Base-by-base conservation (phyloP, 2,797 vertebrate genomes). In the Pangasius macronema region DNA sequence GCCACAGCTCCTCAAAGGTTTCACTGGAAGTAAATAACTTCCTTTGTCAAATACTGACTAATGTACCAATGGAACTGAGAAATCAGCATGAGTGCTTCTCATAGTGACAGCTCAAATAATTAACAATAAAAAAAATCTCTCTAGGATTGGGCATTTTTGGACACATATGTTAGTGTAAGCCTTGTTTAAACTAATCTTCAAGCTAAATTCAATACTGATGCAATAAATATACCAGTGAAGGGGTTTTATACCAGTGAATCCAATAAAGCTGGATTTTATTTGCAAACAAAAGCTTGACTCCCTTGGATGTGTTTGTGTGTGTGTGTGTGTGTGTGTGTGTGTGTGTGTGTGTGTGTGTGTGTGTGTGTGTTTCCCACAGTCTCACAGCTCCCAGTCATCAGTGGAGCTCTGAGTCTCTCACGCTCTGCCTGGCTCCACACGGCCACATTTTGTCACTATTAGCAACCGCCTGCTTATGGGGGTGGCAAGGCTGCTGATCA, bases 371-470 rank as follows among this genome's bases (percentile, higher is more conserved):
- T 46, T 86, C n/a, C 42, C 81, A 77, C 87, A 85, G 67, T 68
- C 87, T 88, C 79, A 85, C 36, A 49, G 88, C 84, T 87, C 81
- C 46, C 27, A 83, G 84, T 86, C 85, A 86, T 85, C 76, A 75
- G 70, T 86, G 22, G 75, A 86, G 63, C 67, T 91, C 85, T 59
- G 85, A 81, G 85, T 88, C 85, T 85, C 84, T 88, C 83, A 85
- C 87, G 61, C 87, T 87, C 87, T 88, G 88, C 88, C 90, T 90
- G 89, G 91, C 87, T 86, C 81, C 63, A 70, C 87, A 88, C 87
- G 87, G 85, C 88, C 87, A 88, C 51, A 91, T 91, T 95, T 95
- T 94, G 94, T 95, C 93, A 93, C 94, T 93, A 94, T 95, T 95
- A 95, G 94, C 94, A 95, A 95, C 93, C n/a, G 91, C 92, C 91